Conservation (phyloP, 2,797 vertebrate genomes). For the Molothrus ater region DNA sequence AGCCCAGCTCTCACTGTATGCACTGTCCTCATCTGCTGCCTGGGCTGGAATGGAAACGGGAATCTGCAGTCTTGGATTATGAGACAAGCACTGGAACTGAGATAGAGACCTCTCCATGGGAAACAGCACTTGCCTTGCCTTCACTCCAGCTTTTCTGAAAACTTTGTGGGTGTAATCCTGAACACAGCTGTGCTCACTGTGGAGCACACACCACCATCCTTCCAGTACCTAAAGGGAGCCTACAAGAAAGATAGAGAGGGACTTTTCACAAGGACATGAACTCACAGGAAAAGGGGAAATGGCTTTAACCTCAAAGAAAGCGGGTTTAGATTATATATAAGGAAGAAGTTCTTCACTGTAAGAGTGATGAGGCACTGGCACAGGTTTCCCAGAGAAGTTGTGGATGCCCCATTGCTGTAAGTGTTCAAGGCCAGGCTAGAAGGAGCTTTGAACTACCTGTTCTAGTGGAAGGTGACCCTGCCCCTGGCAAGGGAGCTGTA, state of each 20-base stretch:
- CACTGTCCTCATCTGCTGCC: background rate
- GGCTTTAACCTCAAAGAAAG: background rate
- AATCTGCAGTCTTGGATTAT: background rate
- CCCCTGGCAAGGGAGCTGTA: background rate
- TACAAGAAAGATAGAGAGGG: background rate
- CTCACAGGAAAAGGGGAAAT: background rate
- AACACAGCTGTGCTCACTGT: background rate
- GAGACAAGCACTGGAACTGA: background rate
- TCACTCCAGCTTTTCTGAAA: background rate
- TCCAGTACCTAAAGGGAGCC: background rate
- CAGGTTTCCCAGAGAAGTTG: background rate
- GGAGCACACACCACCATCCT: background rate
- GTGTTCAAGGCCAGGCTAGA: background rate
- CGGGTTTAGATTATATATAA: background rate
- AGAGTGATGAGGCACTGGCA: background rate
- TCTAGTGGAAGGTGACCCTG: background rate
- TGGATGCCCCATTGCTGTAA: background rate
- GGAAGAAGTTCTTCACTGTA: background rate
- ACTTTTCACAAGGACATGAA: background rate
- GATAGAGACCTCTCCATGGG: background rate
- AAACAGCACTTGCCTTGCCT: background rate
- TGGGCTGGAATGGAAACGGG: accelerated
- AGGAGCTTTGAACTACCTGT: background rate
- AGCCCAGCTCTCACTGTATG: accelerated
- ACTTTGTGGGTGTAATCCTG: background rate